Base-by-base conservation (phyloP, 2,113 vertebrate genomes). In the Rhodinocichla rosea region DNA sequence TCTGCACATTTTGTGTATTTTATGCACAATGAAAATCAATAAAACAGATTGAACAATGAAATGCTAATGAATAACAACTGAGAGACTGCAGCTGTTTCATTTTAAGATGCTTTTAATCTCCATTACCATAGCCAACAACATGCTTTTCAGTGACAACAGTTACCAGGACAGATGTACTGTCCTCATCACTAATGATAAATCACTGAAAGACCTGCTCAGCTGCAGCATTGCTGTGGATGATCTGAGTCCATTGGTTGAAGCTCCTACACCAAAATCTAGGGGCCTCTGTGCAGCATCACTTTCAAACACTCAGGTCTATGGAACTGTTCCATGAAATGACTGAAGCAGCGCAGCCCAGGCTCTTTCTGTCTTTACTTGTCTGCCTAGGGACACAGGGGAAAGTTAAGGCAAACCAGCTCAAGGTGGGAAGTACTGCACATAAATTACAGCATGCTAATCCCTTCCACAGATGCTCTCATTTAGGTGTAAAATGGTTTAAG, bases 391-490 rank as follows among this genome's bases (percentile, higher is more conserved):
- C 32, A 27, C 33, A 20, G 0, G 0, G 67, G 23, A 85, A 94
- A 76, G 23, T 76, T 64, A 52, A 80, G 67, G 75, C 63, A 85
- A 95, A 81, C 28, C 32, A 77, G 37, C 64, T 65, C 45, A 44
- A 86, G 67, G 79, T 88, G 57, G 82, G 40, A 91, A 94, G 50
- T 62, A 53, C n/a, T 57, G 45, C 63, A 92, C 71, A 76, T 95
- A 91, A 91, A 82, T 90, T 91, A 59, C 44, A 94, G 52, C 60
- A 64, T 32, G 33, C 65, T 97, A 95, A 96, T 96, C 56, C 65
- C 84, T 95, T 96, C 69, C 81, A 84, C 90, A 97, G 89, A 96
- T 94, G 95, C 95, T 79, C 81, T 87, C 44, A 60, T 94, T 84
- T 91, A 75, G 81, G 93, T 96, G 92, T 78, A 96, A 92, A 94